Conservation (phyloP, 2,113 vertebrate genomes). For the Mastomys coucha region DNA sequence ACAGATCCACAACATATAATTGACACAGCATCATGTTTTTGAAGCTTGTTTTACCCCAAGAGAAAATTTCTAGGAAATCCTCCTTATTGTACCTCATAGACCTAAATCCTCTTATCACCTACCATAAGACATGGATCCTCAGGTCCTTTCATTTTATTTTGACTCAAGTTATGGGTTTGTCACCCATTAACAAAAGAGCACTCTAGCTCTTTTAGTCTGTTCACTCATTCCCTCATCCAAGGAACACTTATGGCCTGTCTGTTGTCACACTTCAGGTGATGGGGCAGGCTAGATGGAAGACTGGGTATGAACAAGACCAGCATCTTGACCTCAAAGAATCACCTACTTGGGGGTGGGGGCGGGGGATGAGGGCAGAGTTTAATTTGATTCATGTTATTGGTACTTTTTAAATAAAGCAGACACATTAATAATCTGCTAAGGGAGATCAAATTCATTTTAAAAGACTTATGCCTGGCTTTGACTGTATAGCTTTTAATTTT, state of each 20-base stretch:
- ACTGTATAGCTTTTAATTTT: conserved; percentile 42
- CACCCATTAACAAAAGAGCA: conserved; percentile 22
- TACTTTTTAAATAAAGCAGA: conserved; percentile 45
- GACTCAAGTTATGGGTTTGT: neutral
- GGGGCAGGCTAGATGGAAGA: neutral
- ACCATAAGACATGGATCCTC: neutral
- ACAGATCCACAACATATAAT: neutral
- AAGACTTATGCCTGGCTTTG: conserved; percentile 12
- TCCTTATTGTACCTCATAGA: neutral
- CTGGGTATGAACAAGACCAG: neutral
- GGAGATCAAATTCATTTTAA: conserved; percentile 38
- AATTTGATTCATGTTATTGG: neutral
- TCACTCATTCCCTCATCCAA: neutral
- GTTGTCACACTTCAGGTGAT: neutral
- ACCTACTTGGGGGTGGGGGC: neutral
- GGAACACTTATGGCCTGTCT: neutral
- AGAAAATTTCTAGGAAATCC: neutral
- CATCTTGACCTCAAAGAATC: neutral
- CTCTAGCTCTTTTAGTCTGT: neutral
- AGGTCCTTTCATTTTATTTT: neutral
- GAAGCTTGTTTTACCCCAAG: neutral
- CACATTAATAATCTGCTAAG: conserved; percentile 19
- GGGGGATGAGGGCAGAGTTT: neutral
- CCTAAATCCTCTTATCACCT: neutral
- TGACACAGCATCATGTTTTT: neutral